These are phyloP conservation scores for Alosa sapidissima DNA, from an alignment of 2,797 vertebrate species.

Conservation along the genomic window DNA sequence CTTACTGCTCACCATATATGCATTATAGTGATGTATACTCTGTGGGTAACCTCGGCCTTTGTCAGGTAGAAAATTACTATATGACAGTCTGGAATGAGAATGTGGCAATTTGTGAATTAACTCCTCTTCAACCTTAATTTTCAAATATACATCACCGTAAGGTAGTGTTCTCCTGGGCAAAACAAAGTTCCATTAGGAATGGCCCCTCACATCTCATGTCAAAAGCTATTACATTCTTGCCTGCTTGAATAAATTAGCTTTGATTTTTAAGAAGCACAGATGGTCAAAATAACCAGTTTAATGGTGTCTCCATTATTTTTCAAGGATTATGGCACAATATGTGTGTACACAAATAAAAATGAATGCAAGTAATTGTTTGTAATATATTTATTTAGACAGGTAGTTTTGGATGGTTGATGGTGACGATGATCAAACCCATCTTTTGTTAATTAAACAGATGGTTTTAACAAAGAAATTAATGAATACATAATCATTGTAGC, in stretches of 20 bases:
- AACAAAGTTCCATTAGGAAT: conserved; percentile 65
- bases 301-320: conserved; percentile 36
- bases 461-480: conserved; percentile 76
- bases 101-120: conserved; percentile 54
- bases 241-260: conserved; percentile 55
- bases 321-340: background rate
- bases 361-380: conserved; percentile 32
- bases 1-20: background rate
- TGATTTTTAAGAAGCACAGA: conserved; percentile 35
- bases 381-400: conserved; percentile 32
- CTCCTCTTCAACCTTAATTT: conserved; percentile 60
- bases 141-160: conserved; percentile 61
- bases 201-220: conserved; percentile 53
- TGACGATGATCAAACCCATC: conserved; percentile 54
- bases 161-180: conserved; percentile 69
- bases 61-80: conserved; percentile 1
- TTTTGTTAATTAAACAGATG: conserved; percentile 74
- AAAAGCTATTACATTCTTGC: conserved; percentile 56
- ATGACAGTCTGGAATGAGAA: conserved; percentile 1
- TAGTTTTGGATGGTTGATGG: conserved; percentile 52
- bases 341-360: conserved; percentile 30
- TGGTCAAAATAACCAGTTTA: conserved; percentile 41
- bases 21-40: background rate
- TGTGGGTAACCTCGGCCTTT: background rate
- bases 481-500: conserved; percentile 73